phyloP scores from a whole-genome alignment of 2,888 invertebrate genomes.

The Lasius platythorax region DNA sequence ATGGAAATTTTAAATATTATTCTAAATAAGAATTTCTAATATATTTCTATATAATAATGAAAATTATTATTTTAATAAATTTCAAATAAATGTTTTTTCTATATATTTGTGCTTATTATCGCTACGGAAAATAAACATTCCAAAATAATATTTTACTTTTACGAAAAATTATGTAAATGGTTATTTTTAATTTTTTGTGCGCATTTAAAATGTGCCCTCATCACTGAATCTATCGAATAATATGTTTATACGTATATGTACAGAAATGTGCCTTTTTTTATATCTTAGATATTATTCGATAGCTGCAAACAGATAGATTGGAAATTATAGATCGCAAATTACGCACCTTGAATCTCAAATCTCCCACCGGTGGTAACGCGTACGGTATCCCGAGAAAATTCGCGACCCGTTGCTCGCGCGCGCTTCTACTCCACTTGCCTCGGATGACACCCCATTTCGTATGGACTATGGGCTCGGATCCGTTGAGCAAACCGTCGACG shows the following conservation, averaged over 20 bases:
- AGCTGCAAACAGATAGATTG: neutral
- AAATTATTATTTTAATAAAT: too few relatives aligned
- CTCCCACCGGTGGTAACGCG: constrained; percentile 79
- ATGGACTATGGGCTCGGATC: constrained; percentile 45
- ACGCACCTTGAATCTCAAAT: constrained; percentile 80
- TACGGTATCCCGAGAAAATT: constrained; percentile 82
- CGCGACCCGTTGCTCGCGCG: constrained; percentile 67
- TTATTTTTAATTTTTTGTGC: too few relatives aligned
- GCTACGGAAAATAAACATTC: too few relatives aligned
- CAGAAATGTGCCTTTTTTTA: too few relatives aligned
- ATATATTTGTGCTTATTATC: too few relatives aligned
- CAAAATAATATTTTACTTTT: neutral
- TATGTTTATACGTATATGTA: neutral
- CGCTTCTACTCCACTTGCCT: constrained; percentile 76
- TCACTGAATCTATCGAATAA: neutral
- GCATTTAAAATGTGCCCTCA: neutral
- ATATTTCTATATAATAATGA: too few relatives aligned
- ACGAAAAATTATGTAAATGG: neutral
- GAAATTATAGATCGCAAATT: neutral
- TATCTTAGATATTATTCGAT: neutral
- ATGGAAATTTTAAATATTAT: too few relatives aligned
- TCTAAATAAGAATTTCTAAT: too few relatives aligned
- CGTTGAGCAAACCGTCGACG: neutral
- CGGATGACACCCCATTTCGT: constrained; percentile 77
- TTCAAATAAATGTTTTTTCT: too few relatives aligned